Evolutionary conservation across 2,797 vertebrate genomes (phyloP), one percentile per base, ranked within the genome.

Genomic region (Sphaeramia orbicularis): DNA sequence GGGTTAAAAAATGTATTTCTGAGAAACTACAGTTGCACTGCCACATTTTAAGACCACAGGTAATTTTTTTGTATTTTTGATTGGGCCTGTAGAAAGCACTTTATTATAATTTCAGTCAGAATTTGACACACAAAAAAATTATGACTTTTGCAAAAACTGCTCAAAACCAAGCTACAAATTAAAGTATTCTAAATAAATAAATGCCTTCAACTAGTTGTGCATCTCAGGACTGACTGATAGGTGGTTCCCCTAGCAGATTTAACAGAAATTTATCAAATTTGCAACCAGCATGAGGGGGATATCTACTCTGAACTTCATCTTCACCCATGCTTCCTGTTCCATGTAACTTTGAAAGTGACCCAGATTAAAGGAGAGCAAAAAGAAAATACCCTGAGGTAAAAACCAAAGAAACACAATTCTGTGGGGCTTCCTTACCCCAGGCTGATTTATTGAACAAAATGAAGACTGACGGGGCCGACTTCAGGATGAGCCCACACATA

Each of bases 291-390:
- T 43, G 58, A 24, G 6, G 13, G 8, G 43, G 45, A 2, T 16
- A 6, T 42, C 14, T 62, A 12, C 62, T 57, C 54, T 80, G 51
- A 63, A 40, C 56, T 72, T 67, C 71, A 37, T 71, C 63, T 57
- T 54, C 24, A 56, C 50, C 71, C 62, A 42, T 56, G 43, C 37
- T 43, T 54, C 44, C 44, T 51, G 24, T 71, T 44, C 45, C 47
- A 62, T 65, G 85, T 41, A 45, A 36, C 78, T 87, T 74, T 50
- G 43, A 85, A 93, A 93, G 71, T 70, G 80, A 62, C 65, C 59
- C 82, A 61, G 66, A 72, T 71, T 12, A 50, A 81, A 78, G 56
- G 65, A 43, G 80, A 35, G 19, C 0, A 8, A 78, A 74, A 66
- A 78, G 69, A 74, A 89, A 88, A 50, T 18, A 59, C 55, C 37